Evolutionary conservation across 1,140 invertebrate genomes (phyloP).

Genomic region (honey bee (Apis mellifera)): DNA sequence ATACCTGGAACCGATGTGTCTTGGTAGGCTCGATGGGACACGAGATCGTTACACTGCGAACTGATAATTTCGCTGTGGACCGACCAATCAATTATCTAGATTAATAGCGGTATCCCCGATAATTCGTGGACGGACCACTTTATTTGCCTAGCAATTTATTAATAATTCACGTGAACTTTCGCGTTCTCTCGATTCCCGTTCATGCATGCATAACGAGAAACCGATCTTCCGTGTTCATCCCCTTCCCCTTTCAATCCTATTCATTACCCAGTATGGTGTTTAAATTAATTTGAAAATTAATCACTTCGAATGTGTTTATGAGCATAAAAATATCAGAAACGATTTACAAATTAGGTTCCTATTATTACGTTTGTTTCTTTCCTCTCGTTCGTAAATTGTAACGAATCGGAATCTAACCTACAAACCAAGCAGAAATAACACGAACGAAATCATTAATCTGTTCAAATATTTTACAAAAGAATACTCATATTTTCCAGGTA

Average conservation of each 20-base stretch:
- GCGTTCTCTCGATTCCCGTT: background rate
- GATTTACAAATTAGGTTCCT: too few species aligned
- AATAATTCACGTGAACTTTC: conserved; percentile 8
- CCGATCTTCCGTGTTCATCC: too few species aligned
- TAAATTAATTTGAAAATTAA: too few species aligned
- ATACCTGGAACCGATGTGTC: conserved; percentile 53
- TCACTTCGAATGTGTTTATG: too few species aligned
- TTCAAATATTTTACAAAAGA: background rate
- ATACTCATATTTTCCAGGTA: too few species aligned
- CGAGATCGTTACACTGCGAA: conserved; percentile 6
- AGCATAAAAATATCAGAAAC: too few species aligned
- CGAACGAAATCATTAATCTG: background rate
- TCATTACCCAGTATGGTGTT: too few species aligned
- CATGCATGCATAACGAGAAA: background rate
- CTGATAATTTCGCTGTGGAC: conserved; percentile 23
- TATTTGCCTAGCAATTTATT: conserved; percentile 50
- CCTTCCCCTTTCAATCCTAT: too few species aligned
- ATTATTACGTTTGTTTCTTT: too few species aligned
- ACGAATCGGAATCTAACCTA: background rate
- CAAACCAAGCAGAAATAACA: background rate
- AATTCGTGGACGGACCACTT: conserved; percentile 43
- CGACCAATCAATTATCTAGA: conserved; percentile 57
- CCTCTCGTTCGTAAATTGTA: too few species aligned
- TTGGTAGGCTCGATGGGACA: background rate
- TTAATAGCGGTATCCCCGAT: conserved; percentile 47